These are phyloP conservation scores for Andrena flavipes DNA, from an alignment of 2,888 invertebrate genomes.

Conservation along the genomic window DNA sequence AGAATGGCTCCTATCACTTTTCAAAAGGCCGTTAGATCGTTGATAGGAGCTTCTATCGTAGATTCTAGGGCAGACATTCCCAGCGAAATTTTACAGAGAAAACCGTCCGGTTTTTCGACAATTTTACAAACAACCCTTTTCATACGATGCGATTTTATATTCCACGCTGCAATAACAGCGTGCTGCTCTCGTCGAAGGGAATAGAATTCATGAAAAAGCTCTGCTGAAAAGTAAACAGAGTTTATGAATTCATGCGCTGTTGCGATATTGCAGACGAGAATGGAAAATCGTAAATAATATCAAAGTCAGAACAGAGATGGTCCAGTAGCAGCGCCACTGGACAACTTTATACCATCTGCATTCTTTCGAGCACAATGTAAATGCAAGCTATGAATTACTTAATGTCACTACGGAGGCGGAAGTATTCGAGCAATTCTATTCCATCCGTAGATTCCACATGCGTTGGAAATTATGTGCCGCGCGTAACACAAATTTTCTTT, in stretches of 20 bases:
- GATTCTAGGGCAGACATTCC: constrained; percentile 11
- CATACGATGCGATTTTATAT: not conserved
- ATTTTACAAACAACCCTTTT: not conserved
- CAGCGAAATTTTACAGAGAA: constrained; percentile 19
- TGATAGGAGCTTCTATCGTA: constrained; percentile 4
- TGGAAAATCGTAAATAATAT: too few relatives aligned
- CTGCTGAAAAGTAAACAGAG: too few relatives aligned
- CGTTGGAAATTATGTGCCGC: too few relatives aligned
- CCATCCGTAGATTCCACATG: not conserved
- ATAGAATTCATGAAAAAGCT: too few relatives aligned
- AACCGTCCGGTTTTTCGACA: not conserved
- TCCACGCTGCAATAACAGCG: too few relatives aligned
- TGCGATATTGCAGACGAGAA: too few relatives aligned
- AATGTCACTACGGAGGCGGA: not conserved
- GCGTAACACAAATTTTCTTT: too few relatives aligned
- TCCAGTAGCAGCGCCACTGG: too few relatives aligned
- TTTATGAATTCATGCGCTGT: too few relatives aligned
- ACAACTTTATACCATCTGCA: not conserved
- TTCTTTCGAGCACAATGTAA: not conserved
- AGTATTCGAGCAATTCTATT: not conserved
- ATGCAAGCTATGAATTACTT: not conserved
- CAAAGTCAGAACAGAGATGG: too few relatives aligned
- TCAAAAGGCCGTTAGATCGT: constrained; percentile 42
- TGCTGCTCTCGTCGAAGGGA: too few relatives aligned
- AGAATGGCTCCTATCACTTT: constrained; percentile 37